Evolutionary conservation across 1,140 invertebrate genomes (phyloP).

Genomic region (Brachionus calyciflorus): DNA sequence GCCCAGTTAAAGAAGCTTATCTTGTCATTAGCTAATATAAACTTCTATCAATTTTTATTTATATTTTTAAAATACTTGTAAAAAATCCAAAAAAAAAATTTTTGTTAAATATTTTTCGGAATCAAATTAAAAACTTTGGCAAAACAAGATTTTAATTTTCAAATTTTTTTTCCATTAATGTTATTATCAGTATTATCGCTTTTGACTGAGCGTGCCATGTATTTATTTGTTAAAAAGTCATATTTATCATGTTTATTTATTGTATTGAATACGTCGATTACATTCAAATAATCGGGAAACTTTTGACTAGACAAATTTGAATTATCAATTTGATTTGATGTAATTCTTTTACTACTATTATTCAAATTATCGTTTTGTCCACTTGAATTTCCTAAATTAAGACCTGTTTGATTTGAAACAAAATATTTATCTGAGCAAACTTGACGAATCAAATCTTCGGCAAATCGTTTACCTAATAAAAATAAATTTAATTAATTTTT

Average conservation of each 20-base stretch:
- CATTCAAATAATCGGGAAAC: conserved; percentile 31
- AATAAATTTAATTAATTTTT: no score
- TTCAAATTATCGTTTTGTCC: not conserved
- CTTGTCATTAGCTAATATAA: no score
- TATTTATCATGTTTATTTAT: conserved; percentile 32
- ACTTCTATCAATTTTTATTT: no score
- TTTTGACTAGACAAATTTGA: not conserved
- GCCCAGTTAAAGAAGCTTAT: no score
- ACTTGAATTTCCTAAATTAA: not conserved
- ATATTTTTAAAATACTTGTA: no score
- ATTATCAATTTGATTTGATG: no score
- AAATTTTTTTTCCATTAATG: no score
- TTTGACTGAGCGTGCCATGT: not conserved
- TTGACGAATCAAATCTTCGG: conserved; percentile 39
- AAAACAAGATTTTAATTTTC: not conserved
- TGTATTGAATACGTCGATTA: conserved; percentile 28
- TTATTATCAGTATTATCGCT: no score
- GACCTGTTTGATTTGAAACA: not conserved
- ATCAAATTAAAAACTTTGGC: no score
- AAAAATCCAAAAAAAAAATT: no score
- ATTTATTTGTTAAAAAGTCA: conserved; percentile 43
- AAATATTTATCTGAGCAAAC: conserved; percentile 21
- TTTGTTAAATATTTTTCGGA: no score
- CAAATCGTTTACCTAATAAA: conserved; percentile 25
- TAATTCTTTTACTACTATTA: no score